Base-by-base conservation (phyloP, 2,888 invertebrate species). In the Apamea crenata region DNA sequence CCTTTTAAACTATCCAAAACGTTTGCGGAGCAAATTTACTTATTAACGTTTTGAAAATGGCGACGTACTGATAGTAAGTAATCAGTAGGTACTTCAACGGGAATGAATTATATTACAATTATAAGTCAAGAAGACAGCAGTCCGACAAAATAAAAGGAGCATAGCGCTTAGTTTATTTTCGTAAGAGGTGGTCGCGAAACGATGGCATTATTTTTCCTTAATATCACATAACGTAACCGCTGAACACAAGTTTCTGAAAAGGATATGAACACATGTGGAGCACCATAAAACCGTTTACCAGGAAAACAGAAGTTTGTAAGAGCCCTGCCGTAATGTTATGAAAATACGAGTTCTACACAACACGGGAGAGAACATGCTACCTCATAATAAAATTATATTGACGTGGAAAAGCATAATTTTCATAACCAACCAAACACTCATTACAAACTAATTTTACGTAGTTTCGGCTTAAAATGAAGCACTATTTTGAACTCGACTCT, bases 231-330 rank as follows among this genome's bases (percentile, higher is more conserved):
- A 32, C 44, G n/a, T 83, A 40, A 69, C 44, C 73, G 21, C 65
- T 66, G 18, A 83, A 59, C 63, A 69, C 69, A 83, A 74, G 50
- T 69, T 79, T 66, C 61, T 44, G 47, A 74, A 78, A 83, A 82
- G 44, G 32, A 50, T 66, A 70, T 66, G 59, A 73, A 44, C 65
- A 69, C 56, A 83, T 73, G 66, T 67, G 63, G 50, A 77, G 56
- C 67, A 40, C 44, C 67, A 65, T 77, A 47, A 66, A 84, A 74
- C 36, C 56, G 36, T 77, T 50, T 56, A 50, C 36, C 40, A 77
- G 69, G 72, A 68, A 78, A 78, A 73, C 78, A 71, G 73, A 81
- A 73, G 47, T 74, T 76, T 76, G 59, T 73, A 74, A 73, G 71
- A 83, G 36, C 50, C 32, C 10, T 66, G 16, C 21, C 59, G 59